Evolutionary conservation across 2,888 invertebrate genomes (phyloP).

Genomic region (Tachystola acroxantha): DNA sequence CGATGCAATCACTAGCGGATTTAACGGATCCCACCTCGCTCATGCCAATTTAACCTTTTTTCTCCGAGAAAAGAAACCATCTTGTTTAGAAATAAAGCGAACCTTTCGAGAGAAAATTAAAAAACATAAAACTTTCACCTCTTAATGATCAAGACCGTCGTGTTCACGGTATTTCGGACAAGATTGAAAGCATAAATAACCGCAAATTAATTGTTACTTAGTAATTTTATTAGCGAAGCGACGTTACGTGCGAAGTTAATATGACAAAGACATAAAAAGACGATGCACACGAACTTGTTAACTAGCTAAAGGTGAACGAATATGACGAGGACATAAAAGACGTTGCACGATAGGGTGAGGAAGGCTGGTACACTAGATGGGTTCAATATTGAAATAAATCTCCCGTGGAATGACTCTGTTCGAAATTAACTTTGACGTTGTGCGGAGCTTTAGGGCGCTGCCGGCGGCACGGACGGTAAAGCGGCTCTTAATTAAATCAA

Average conservation of each 20-base stretch:
- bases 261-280: neutral
- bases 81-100: constrained; percentile 2
- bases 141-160: neutral
- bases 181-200: constrained; percentile 1
- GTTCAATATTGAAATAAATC: constrained; percentile 71
- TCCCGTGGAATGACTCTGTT: constrained; percentile 58
- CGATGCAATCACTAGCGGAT: constrained; percentile 71
- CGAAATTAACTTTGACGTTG: constrained; percentile 61
- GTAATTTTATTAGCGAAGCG: neutral
- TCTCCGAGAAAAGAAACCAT: constrained; percentile 4
- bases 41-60: constrained; percentile 34
- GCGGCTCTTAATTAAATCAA: constrained; percentile 77
- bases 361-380: constrained; percentile 18
- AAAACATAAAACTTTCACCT: constrained; percentile 6
- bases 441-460: constrained; percentile 60
- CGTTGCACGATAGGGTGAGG: constrained; percentile 1
- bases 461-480: constrained; percentile 70
- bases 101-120: constrained; percentile 4
- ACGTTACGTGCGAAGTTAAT: neutral
- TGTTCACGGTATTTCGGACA: constrained; percentile 1
- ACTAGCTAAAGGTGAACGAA: neutral
- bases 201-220: neutral
- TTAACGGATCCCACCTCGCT: constrained; percentile 51
- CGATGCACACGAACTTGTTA: too few relatives aligned
- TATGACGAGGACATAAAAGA: constrained; percentile 6